These are phyloP conservation scores for Hippocampus mohnikei DNA, from an alignment of 2,113 vertebrate species.

Conservation along the genomic window DNA sequence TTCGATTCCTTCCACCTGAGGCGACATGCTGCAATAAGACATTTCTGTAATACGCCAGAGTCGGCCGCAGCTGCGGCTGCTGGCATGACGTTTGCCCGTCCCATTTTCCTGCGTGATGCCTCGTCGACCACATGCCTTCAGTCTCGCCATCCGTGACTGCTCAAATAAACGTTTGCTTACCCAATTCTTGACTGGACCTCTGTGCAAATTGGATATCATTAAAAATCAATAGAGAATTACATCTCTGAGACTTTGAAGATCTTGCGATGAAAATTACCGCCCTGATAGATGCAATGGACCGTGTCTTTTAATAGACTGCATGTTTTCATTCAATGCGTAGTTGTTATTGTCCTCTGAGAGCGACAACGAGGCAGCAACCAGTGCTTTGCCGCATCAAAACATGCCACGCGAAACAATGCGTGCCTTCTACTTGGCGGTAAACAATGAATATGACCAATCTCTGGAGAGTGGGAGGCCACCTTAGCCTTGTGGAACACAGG, in stretches of 20 bases:
- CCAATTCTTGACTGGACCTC: background rate
- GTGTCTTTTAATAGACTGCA: background rate
- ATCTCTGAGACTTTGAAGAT: background rate
- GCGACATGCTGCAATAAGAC: background rate
- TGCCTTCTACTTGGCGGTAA: conserved; percentile 11
- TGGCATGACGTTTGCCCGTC: background rate
- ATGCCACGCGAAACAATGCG: conserved; percentile 7
- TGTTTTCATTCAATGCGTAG: conserved; percentile 3
- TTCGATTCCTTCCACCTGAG: background rate
- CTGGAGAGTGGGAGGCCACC: conserved; percentile 27
- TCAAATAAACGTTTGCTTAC: background rate
- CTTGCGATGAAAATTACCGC: background rate
- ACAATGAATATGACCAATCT: conserved; percentile 17
- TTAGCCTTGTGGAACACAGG: conserved; percentile 10
- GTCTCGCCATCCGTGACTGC: background rate
- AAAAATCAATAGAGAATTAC: background rate
- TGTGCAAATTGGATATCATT: background rate
- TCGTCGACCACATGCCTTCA: background rate
- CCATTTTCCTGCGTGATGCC: background rate
- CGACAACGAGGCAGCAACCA: background rate
- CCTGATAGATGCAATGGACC: background rate
- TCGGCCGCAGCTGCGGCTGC: background rate
- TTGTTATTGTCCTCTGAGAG: background rate
- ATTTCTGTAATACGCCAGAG: conserved; percentile 3
- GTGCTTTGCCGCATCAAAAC: background rate